Evolutionary conservation across 2,113 vertebrate species (phyloP).

Genomic region (Dipodomys merriami): DNA sequence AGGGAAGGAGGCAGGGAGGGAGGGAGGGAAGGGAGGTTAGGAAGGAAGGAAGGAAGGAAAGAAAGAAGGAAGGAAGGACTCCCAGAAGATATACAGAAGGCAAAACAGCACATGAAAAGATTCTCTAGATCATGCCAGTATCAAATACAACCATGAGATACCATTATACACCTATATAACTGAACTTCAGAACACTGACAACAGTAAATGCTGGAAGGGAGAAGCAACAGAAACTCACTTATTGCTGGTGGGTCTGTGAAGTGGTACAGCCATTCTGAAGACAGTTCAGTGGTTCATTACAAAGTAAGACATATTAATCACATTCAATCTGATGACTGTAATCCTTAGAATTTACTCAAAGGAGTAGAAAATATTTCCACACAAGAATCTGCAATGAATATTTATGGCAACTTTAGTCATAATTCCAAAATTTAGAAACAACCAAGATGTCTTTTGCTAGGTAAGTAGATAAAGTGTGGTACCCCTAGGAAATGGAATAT

Average conservation of each 20-base stretch:
- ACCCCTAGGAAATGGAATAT: not conserved
- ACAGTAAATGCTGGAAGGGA: not conserved
- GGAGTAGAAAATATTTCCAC: not conserved
- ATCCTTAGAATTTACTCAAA: not conserved
- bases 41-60: too few relatives aligned
- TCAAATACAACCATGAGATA: not conserved
- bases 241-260: not conserved
- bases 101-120: not conserved
- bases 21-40: too few relatives aligned
- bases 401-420: not conserved
- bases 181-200: not conserved
- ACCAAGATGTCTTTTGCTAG: not conserved
- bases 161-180: not conserved
- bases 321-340: not conserved
- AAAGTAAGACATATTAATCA: not conserved
- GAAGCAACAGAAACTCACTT: not conserved
- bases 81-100: not conserved
- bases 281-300: not conserved
- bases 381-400: not conserved
- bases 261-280: not conserved
- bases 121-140: not conserved
- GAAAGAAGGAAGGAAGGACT: not conserved
- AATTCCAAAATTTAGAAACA: not conserved
- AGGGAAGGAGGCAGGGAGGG: too few relatives aligned
- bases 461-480: not conserved